Evolutionary conservation across 2,797 vertebrate genomes (phyloP), one percentile per base, ranked within the genome.

Genomic region (Protonibea diacanthus): DNA sequence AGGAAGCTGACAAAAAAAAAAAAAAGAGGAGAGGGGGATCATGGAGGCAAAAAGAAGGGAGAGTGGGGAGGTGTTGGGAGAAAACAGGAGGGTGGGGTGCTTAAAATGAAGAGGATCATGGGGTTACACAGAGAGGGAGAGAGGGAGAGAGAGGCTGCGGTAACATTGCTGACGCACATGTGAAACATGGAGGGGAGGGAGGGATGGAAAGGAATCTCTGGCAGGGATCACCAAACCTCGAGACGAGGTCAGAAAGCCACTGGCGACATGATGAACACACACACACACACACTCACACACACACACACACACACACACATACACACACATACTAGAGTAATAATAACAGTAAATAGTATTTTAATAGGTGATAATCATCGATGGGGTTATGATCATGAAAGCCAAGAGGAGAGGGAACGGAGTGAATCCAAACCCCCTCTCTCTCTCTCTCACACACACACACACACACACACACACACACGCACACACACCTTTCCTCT

Each of bases 131-230:
- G 69, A 61, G 76, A 78, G 21, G 52, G 64, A 20, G 66, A 18
- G 76, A 52, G 72, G 69, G 62, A 59, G 64, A 83, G 78, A 72
- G 86, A 77, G 68, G 80, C 59, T 94, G 95, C 12, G 94, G 94
- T 94, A 90, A 92, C 90, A 74, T 58, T 90, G 90, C 93, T 95
- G 93, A 95, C 93, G 95, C 93, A 95, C 92, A 92, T 91, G 84
- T 87, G 86, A 91, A 94, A 91, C 92, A 90, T 17, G 71, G 88
- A 88, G 80, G 86, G 82, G 85, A 89, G 88, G 89, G 80, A 89
- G 84, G 78, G 88, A 88, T 86, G 91, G 89, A 93, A 92, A 92
- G 90, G 93, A 94, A 93, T 94, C 90, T 93, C 81, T 91, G 90
- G 86, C 91, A 89, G 88, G 64, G 83, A 91, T 89, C 84, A 61